These are phyloP conservation scores for Elachura formosa DNA, from an alignment of 2,113 vertebrate species.

Conservation along the genomic window DNA sequence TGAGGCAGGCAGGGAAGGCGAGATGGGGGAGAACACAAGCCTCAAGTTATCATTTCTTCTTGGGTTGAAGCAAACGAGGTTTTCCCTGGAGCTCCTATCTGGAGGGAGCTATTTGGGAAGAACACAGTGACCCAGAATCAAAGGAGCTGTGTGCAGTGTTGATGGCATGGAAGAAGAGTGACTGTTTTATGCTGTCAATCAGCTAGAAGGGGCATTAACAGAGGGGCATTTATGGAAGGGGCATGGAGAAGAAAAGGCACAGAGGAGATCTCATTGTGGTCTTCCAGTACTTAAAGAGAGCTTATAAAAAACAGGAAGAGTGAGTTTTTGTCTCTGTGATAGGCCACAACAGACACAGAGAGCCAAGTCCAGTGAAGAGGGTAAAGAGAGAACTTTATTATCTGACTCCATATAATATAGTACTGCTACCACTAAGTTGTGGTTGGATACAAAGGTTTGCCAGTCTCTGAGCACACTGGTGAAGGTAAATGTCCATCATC, in stretches of 20 bases:
- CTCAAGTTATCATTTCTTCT: not conserved
- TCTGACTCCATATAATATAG: no score
- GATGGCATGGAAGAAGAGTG: not conserved
- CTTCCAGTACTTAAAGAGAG: not conserved
- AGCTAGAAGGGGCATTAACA: not conserved
- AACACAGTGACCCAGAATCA: not conserved
- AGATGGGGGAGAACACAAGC: not conserved
- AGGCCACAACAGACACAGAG: no score
- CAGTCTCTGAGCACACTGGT: no score
- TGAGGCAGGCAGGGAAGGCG: not conserved
- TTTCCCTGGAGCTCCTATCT: not conserved
- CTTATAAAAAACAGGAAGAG: not conserved
- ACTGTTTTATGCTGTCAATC: not conserved
- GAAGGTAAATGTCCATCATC: no score
- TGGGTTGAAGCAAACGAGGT: not conserved
- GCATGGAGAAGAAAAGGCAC: not conserved
- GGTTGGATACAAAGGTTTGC: no score
- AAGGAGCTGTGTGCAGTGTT: not conserved
- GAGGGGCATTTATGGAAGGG: not conserved
- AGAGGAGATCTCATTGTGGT: not conserved
- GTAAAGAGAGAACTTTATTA: no score
- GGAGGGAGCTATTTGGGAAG: not conserved
- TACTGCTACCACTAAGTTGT: no score
- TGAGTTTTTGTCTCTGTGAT: no score
- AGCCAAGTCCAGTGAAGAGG: no score